Conservation (phyloP, 2,113 vertebrate species). For the Lampris megalopsis region DNA sequence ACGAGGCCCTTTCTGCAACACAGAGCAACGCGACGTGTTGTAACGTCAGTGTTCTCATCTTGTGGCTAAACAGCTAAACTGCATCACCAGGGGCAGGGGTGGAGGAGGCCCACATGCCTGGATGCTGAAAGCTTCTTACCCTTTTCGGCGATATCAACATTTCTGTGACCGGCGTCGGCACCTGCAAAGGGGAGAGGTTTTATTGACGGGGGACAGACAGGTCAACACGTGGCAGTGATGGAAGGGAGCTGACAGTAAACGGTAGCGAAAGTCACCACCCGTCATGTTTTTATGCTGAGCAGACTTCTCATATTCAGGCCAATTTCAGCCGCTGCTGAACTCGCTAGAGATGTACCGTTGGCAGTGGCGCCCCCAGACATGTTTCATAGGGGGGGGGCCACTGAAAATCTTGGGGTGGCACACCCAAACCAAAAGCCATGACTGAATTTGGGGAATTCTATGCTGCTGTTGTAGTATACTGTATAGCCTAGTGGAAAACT, state of each 20-base stretch:
- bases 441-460: too few species aligned
- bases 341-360: background rate
- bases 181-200: conserved; percentile 75
- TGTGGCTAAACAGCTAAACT: conserved; percentile 68
- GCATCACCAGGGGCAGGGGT: conserved; percentile 16
- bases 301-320: conserved; percentile 4
- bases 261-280: background rate
- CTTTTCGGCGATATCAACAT: conserved; percentile 96
- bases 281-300: conserved; percentile 10
- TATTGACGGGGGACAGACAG: background rate
- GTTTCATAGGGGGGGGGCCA: too few species aligned
- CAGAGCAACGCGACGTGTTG: conserved; percentile 23
- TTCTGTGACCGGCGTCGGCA: conserved; percentile 87
- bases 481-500: too few species aligned
- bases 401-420: too few species aligned
- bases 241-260: background rate
- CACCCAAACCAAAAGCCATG: too few species aligned
- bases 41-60: conserved; percentile 64
- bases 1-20: too few species aligned
- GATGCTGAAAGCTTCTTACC: conserved; percentile 79
- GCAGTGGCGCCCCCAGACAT: too few species aligned
- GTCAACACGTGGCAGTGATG: background rate
- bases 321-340: background rate
- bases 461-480: too few species aligned
- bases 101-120: background rate